Base-by-base conservation (phyloP, 2,113 vertebrate species). In the Stegostoma tigrinum region DNA sequence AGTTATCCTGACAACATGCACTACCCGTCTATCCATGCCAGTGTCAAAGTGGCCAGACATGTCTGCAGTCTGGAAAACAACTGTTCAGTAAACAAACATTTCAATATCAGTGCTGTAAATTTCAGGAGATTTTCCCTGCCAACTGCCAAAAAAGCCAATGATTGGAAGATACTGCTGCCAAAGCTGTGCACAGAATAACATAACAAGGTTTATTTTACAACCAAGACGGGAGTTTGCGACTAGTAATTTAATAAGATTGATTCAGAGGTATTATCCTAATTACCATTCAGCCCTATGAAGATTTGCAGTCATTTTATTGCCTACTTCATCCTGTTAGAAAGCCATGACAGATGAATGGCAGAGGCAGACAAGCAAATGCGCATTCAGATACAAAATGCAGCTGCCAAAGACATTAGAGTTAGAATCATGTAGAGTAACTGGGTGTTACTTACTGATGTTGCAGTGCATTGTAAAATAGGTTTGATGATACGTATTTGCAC, bases 271-370 rank as follows among this genome's bases (percentile, higher is more conserved):
- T 93, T 93, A 67, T n/a, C 10, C 34, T 93, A 34, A 93, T 67
- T 67, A 93, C 61, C 55, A 93, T 8, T n/a, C 61, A 93, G 89
- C 34, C 61, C 10, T 19, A n/a, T 34, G 89, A 66, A 93, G 55
- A 38, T 67, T 93, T 93, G 89, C 61, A 66, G 61, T 66, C 66
- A 93, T 64, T 93, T 93, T 93, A n/a, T 42, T 93, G 64, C 89
- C 61, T 64, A n/a, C n/a, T 93, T 93, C 89, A 66, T 93, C 61
- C 89, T 93, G 89, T 93, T 93, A 66, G 12, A 91, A 30, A 93
- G 61, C n/a, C 61, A 42, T 66, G 89, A 93, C 89, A 93, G 89
- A 93, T 93, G 61, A 64, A 38, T 42, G 17, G 34, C 34, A 19
- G 89, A 66, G 61, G 89, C 89, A 61, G 55, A 93, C 64, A 93